phyloP scores from a whole-genome alignment of 2,888 invertebrate genomes.

The Escarpia spicata region DNA sequence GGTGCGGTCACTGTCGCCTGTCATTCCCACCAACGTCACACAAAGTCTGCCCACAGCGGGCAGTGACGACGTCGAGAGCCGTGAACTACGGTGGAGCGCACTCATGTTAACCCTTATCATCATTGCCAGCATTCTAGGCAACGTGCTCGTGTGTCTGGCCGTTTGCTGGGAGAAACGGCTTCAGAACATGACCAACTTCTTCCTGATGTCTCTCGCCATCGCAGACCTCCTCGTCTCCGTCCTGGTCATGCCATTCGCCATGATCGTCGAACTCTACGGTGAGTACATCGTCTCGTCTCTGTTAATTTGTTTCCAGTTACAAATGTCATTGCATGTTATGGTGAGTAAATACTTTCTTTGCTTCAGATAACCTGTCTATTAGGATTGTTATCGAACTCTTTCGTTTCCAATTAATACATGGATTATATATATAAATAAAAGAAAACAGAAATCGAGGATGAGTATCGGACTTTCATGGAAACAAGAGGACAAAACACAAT shows the following conservation, averaged over 20 bases:
- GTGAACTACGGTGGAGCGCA: conserved; percentile 50
- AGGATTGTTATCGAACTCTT: no score
- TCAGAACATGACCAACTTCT: conserved; percentile 96
- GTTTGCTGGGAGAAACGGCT: conserved; percentile 88
- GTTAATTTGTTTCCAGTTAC: not conserved
- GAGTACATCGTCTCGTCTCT: conserved; percentile 23
- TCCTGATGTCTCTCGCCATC: conserved; percentile 91
- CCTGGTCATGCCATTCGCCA: conserved; percentile 95
- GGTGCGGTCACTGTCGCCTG: not conserved
- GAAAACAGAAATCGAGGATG: no score
- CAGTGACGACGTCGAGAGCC: not conserved
- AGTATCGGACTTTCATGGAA: no score
- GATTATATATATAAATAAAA: no score
- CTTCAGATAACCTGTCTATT: no score
- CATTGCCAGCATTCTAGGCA: conserved; percentile 87
- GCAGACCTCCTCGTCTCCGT: conserved; percentile 93
- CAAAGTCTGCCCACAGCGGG: not conserved
- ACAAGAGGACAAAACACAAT: no score
- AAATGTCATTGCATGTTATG: not conserved
- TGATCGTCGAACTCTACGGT: conserved; percentile 70
- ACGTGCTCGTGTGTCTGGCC: conserved; percentile 91
- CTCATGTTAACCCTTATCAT: conserved; percentile 80
- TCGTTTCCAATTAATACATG: no score
- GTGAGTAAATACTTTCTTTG: not conserved
- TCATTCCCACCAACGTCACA: not conserved